Evolutionary conservation across 2,797 vertebrate genomes (phyloP).

Genomic region (Syngnathus rostellatus): DNA sequence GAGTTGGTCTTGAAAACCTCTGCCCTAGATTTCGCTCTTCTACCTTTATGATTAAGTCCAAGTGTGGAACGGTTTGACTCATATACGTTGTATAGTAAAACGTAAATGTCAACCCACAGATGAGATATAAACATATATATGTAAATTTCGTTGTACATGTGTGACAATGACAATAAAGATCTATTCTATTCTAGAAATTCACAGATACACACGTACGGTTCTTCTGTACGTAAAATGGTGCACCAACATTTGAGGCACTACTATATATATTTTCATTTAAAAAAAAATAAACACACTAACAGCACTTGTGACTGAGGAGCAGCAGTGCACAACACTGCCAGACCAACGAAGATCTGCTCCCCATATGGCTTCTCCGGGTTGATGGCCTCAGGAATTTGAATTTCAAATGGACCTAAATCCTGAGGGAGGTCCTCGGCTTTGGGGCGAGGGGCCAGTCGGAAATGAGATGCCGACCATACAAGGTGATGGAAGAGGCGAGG

Average conservation of each 20-base stretch:
- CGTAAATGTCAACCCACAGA: slow-evolving; percentile 22
- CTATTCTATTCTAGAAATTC: no score
- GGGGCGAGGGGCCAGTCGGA: slow-evolving; percentile 48
- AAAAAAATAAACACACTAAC: slow-evolving; percentile 11
- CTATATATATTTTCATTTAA: slow-evolving; percentile 5
- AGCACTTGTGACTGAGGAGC: slow-evolving; percentile 20
- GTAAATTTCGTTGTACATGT: slow-evolving; percentile 20
- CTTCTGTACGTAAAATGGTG: not conserved
- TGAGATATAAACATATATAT: slow-evolving; percentile 30
- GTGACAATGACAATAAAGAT: no score
- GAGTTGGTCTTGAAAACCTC: slow-evolving; percentile 35
- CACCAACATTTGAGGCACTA: no score
- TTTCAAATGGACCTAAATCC: slow-evolving; percentile 56
- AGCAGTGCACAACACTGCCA: slow-evolving; percentile 29
- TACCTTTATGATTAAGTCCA: slow-evolving; percentile 28
- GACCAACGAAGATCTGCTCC: slow-evolving; percentile 39
- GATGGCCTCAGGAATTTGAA: slow-evolving; percentile 54
- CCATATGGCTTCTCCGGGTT: slow-evolving; percentile 56
- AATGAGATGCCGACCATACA: slow-evolving; percentile 38
- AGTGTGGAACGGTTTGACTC: not conserved
- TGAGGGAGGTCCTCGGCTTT: slow-evolving; percentile 50
- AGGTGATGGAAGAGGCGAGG: slow-evolving; percentile 27
- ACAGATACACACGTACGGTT: not conserved
- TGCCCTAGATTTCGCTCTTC: slow-evolving; percentile 34
- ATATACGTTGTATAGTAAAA: not conserved